Evolutionary conservation across 2,113 vertebrate genomes (phyloP).

Genomic region (Mohoua ochrocephala): DNA sequence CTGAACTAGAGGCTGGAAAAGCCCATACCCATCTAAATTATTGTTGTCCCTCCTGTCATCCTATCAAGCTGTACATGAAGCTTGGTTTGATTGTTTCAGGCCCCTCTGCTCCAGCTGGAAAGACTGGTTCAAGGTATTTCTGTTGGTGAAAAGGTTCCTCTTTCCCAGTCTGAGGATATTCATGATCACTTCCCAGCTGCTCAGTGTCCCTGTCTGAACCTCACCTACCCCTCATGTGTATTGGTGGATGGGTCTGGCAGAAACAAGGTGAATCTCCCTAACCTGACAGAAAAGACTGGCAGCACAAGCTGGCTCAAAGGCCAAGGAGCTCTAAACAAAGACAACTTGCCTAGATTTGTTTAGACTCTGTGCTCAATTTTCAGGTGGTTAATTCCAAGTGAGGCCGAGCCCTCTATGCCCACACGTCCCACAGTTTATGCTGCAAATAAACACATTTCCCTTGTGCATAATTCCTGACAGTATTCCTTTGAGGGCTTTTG

Average conservation of each 20-base stretch:
- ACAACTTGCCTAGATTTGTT: not conserved
- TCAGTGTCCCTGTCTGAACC: not conserved
- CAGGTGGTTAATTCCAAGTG: not conserved
- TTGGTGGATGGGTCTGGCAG: not conserved
- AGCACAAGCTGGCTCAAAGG: not conserved
- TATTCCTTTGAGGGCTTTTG: not conserved
- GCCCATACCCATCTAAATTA: not conserved
- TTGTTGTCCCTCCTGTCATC: too few species aligned
- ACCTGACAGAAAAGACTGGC: not conserved
- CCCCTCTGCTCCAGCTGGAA: not conserved
- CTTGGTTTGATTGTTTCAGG: not conserved
- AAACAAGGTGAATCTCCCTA: not conserved
- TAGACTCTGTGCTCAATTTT: not conserved
- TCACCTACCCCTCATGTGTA: not conserved
- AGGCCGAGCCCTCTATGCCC: not conserved
- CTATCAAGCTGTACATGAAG: not conserved
- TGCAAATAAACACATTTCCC: not conserved
- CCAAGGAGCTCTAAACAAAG: not conserved
- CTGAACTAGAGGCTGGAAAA: not conserved
- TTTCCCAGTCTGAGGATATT: not conserved
- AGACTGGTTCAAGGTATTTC: not conserved
- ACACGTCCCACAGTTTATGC: not conserved
- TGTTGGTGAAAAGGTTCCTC: not conserved
- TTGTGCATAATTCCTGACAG: rapidly evolving
- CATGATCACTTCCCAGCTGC: not conserved